Base-by-base conservation (phyloP, 64 coral and sea anemone species). In the Trachythela sp. region DNA sequence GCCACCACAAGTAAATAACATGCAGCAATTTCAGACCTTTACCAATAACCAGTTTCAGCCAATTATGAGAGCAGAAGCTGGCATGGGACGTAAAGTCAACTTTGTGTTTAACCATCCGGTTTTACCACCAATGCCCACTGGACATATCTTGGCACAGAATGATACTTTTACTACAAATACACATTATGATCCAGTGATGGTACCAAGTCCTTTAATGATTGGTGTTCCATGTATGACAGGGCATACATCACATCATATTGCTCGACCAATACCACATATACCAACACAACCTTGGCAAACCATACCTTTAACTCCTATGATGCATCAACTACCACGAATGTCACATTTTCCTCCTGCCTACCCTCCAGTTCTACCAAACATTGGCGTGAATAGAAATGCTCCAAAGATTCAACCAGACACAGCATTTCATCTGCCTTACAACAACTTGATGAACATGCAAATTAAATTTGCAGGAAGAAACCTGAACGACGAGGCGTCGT, bases 281-380 rank as follows among this genome's bases (percentile, higher is more conserved):
- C 75, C 75, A 34, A 30, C 26, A 80, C 75, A 80, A 80, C 15
- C 33, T 37, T 80, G 75, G 75, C 56, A 64, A 64, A 20, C 75
- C 31, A 35, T 37, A 30, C 33, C 24, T 22, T 24, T 72, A 35
- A 14, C 68, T 0, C 68, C 75, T 39, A 80, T 80, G 75, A 80
- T 80, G 75, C 75, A 35, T 80, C 75, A 80, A 29, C 56, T 80
- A 39, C 75, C 31, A 39, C 26, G 75, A 39, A 80, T 80, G 75
- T 8, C 31, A 39, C 32, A 80, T 80, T 35, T 39, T 17, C 33
- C 37, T 34, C 75, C 30, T 14, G 27, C 75, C 37, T 80, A 80
- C 37, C 8, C 75, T 36, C 75, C 75, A 80, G 75, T 39, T 18
- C 30, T 80, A 80, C 33, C 75, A 80, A 80, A 80, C 75, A 37